A percentile compares a stretch with the other conserved stretches of the same genome.
Conservation (phyloP, 2,797 vertebrate genomes). For the Bradypodion ventrale region DNA sequence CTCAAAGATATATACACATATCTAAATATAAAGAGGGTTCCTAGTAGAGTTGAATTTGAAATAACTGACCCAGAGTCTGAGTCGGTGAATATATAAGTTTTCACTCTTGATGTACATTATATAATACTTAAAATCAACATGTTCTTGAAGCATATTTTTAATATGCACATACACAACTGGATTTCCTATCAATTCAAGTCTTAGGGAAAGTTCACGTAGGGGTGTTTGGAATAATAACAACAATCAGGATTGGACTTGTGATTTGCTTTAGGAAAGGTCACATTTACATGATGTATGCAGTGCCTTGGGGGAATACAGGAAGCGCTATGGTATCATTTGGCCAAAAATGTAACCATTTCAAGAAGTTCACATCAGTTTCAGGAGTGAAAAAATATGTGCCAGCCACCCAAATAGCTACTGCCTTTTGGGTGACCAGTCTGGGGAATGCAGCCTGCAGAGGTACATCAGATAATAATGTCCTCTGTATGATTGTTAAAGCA, state of each 20-base stretch:
- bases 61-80: not conserved
- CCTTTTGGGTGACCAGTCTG: not conserved
- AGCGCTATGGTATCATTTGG: not conserved
- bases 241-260: not conserved
- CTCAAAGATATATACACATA: not conserved
- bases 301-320: not conserved
- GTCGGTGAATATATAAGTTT: not conserved
- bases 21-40: not conserved
- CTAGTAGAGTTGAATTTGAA: not conserved
- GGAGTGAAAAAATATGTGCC: not conserved
- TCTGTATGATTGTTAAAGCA: not conserved
- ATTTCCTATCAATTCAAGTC: not conserved
- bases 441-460: not conserved
- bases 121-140: not conserved
- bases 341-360: not conserved
- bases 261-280: not conserved
- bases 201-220: not conserved
- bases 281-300: not conserved
- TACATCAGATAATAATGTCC: not conserved
- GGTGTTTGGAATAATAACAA: not conserved
- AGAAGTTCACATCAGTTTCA: not conserved
- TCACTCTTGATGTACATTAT: not conserved
- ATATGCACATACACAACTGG: not conserved
- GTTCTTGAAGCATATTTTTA: no score
- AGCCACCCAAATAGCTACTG: not conserved